These are phyloP conservation scores for Pelosia muscerda DNA, from an alignment of 2,888 invertebrate species.

Conservation along the genomic window DNA sequence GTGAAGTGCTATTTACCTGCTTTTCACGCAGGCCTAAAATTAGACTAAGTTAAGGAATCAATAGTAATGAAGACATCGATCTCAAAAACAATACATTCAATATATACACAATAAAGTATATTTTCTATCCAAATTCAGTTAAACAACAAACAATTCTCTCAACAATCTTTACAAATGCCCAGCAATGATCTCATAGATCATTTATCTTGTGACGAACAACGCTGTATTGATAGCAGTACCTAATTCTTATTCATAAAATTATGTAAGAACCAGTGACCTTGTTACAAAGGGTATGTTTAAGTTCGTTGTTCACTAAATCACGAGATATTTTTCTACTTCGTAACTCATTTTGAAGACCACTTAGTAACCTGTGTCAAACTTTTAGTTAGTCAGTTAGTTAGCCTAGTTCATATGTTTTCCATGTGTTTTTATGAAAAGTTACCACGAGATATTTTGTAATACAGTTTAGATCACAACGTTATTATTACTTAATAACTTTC, in stretches of 20 bases:
- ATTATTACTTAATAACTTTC: too few species aligned
- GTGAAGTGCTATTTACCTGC: too few species aligned
- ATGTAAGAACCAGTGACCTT: slow-evolving; percentile 29
- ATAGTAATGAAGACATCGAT: background rate
- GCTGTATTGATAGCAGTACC: slow-evolving; percentile 34
- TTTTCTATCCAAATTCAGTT: background rate
- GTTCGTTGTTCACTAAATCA: background rate
- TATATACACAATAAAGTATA: background rate
- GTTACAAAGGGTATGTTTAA: background rate
- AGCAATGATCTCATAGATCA: slow-evolving; percentile 14
- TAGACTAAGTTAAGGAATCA: too few species aligned
- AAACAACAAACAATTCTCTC: background rate
- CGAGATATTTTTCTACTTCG: slow-evolving; percentile 5
- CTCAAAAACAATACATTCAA: background rate
- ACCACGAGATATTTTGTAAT: too few species aligned
- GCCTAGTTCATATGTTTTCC: too few species aligned
- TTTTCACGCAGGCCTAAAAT: too few species aligned
- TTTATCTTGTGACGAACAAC: slow-evolving; percentile 30
- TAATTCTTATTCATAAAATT: slow-evolving; percentile 32
- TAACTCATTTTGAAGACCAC: too few species aligned
- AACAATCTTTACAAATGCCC: background rate
- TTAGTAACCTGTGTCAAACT: too few species aligned
- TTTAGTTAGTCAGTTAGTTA: too few species aligned
- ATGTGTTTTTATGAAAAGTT: too few species aligned
- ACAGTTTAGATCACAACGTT: too few species aligned